Evolutionary conservation across 2,797 vertebrate genomes (phyloP).

Genomic region (Craterocephalus amniculus): DNA sequence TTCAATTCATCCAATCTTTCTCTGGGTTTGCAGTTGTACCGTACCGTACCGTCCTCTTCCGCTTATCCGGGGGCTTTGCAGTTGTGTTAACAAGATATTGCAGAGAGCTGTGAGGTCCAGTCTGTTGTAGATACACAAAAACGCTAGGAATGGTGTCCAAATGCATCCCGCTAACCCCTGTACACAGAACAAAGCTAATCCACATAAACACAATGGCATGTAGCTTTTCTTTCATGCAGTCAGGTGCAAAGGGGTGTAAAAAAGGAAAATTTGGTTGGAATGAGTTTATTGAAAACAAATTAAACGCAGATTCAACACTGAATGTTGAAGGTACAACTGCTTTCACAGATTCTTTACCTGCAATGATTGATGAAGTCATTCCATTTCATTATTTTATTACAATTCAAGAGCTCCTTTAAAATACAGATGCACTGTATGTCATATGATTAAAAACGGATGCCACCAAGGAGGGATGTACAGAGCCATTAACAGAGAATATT

Average conservation of each 20-base stretch:
- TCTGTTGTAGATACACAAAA: slow-evolving; percentile 60
- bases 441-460: slow-evolving; percentile 61
- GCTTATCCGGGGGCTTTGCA: too few relatives aligned
- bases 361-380: slow-evolving; percentile 48
- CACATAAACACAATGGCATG: slow-evolving; percentile 47
- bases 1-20: slow-evolving; percentile 35
- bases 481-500: slow-evolving; percentile 67
- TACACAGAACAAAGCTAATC: slow-evolving; percentile 57
- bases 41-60: too few relatives aligned
- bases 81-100: slow-evolving; percentile 66
- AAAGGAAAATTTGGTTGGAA: slow-evolving; percentile 27
- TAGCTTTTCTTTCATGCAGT: slow-evolving; percentile 36
- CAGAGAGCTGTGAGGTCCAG: slow-evolving; percentile 62
- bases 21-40: slow-evolving; percentile 49
- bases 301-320: slow-evolving; percentile 31
- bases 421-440: slow-evolving; percentile 39
- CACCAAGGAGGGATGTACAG: slow-evolving; percentile 48
- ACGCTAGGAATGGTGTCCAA: slow-evolving; percentile 52
- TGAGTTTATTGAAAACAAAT: slow-evolving; percentile 46
- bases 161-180: slow-evolving; percentile 56
- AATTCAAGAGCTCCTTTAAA: slow-evolving; percentile 29
- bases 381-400: slow-evolving; percentile 29
- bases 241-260: slow-evolving; percentile 22
- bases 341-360: slow-evolving; percentile 33
- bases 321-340: slow-evolving; percentile 33